Percentiles rank a stretch among this genome's conserved stretches.
phyloP scores from a whole-genome alignment of 2,888 invertebrate species.

The Deilephila elpenor region DNA sequence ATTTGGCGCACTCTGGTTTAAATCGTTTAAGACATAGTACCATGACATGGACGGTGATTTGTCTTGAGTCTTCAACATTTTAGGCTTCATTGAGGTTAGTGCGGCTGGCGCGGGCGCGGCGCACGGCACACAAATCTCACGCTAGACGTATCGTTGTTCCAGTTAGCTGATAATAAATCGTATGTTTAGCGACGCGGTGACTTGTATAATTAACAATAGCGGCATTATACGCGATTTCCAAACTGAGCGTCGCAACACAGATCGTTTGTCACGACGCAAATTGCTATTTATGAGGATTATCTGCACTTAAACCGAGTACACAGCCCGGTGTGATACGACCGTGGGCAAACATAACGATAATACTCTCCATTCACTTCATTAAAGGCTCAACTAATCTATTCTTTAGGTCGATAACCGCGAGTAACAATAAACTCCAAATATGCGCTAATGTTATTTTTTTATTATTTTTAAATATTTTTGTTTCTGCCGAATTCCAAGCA shows the following conservation, averaged over 20 bases:
- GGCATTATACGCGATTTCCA: constrained; percentile 82
- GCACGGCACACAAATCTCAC: constrained; percentile 65
- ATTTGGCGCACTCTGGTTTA: too few species aligned
- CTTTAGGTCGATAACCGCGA: constrained; percentile 22
- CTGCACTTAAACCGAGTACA: constrained; percentile 62
- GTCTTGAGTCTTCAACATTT: constrained; percentile 71
- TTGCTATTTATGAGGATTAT: constrained; percentile 82
- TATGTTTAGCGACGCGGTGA: constrained; percentile 80
- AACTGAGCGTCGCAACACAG: constrained; percentile 71
- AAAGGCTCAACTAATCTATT: constrained; percentile 7
- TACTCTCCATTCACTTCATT: constrained; percentile 18
- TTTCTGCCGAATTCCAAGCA: constrained; percentile 10
- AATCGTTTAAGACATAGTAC: constrained; percentile 36
- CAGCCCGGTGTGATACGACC: constrained; percentile 54
- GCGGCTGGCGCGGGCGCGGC: constrained; percentile 44
- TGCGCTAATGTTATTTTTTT: constrained; percentile 21
- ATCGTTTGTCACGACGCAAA: constrained; percentile 81
- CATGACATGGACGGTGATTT: constrained; percentile 52
- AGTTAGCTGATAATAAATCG: constrained; percentile 81
- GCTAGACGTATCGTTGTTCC: constrained; percentile 73
- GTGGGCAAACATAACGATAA: constrained; percentile 26
- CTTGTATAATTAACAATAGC: constrained; percentile 83
- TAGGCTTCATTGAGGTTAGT: constrained; percentile 57
- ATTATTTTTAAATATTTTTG: constrained; percentile 15
- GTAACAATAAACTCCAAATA: constrained; percentile 13